A percentile compares a stretch with the other conserved stretches of the same genome.
Conservation (phyloP, 2,113 vertebrate genomes). For the Glareola pratincola region DNA sequence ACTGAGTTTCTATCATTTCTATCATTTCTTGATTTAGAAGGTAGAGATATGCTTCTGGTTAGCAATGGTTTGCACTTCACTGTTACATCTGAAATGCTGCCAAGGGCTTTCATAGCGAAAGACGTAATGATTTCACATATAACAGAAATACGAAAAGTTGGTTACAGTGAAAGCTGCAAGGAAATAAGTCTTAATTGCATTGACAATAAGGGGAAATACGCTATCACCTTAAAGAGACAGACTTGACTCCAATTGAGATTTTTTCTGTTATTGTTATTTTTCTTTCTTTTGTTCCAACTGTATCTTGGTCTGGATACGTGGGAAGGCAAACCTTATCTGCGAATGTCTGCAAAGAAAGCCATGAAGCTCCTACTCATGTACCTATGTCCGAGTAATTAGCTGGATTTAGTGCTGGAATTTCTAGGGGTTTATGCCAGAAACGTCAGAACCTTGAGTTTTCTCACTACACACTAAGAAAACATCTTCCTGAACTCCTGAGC, state of each 20-base stretch:
- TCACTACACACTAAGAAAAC: background rate
- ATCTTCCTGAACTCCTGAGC: background rate
- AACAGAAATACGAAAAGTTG: background rate
- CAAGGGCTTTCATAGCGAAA: background rate
- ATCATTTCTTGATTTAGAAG: background rate
- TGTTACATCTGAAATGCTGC: background rate
- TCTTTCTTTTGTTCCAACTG: background rate
- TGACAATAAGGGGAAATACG: background rate
- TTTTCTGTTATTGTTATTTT: background rate
- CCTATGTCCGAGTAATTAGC: background rate
- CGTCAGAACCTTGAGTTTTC: background rate
- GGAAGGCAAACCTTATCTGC: background rate
- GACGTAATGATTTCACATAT: background rate
- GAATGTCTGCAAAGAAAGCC: background rate
- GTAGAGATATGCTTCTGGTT: background rate
- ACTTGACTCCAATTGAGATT: fast-evolving
- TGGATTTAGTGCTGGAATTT: background rate
- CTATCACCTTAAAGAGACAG: background rate
- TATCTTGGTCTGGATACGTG: background rate
- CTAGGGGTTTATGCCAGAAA: background rate
- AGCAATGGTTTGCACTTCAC: background rate
- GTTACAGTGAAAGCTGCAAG: background rate
- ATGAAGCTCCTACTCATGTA: background rate
- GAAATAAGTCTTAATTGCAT: background rate
- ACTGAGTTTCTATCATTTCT: background rate